Evolutionary conservation across 2,888 invertebrate genomes (phyloP).

Genomic region (Lamellibrachia satsuma): DNA sequence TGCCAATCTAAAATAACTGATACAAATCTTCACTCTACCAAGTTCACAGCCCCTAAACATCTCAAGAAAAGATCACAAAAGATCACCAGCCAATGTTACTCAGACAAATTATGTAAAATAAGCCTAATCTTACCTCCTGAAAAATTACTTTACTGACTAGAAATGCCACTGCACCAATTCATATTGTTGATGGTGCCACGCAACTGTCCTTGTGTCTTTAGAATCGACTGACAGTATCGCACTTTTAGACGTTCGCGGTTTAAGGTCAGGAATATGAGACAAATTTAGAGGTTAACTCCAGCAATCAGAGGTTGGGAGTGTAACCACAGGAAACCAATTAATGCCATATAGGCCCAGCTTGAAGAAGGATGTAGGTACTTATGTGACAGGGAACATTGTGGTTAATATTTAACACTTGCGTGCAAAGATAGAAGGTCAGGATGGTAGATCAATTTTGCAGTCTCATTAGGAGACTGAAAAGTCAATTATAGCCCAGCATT

Average conservation of each 20-base stretch:
- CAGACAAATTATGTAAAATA: not conserved
- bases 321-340: not conserved
- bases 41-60: not conserved
- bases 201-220: not conserved
- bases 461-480: not conserved
- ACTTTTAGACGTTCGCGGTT: not conserved
- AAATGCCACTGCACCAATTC: not conserved
- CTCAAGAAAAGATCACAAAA: not conserved
- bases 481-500: not conserved
- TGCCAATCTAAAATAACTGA: not conserved
- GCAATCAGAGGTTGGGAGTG: not conserved
- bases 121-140: not conserved
- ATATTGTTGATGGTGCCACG: not conserved
- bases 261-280: not conserved
- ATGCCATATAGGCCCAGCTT: not conserved
- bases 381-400: not conserved
- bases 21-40: not conserved
- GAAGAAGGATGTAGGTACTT: not conserved
- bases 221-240: not conserved
- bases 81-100: not conserved
- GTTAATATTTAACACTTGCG: not conserved
- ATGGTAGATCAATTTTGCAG: not conserved
- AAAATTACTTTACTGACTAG: not conserved
- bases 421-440: not conserved
- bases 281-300: constrained; percentile 10